These are phyloP conservation scores for Thaleichthys pacificus DNA, from an alignment of 2,797 vertebrate genomes.

Conservation along the genomic window DNA sequence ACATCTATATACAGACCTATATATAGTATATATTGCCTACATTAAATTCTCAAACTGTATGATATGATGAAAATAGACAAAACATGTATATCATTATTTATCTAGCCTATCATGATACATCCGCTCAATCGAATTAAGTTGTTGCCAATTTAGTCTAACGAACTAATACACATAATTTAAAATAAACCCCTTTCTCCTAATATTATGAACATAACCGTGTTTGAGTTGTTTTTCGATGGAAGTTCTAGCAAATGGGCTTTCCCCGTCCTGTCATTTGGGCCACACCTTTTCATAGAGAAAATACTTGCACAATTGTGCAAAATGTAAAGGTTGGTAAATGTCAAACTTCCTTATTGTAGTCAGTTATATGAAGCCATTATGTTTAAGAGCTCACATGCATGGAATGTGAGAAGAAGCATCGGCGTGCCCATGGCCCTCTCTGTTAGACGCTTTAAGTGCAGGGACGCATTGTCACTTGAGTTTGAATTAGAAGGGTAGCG, in stretches of 20 bases:
- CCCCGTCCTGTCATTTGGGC: too few relatives aligned
- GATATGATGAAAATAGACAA: too few relatives aligned
- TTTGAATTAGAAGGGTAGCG: slow-evolving; percentile 33
- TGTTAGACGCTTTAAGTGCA: background rate
- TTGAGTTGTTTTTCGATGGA: too few relatives aligned
- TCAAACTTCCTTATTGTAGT: slow-evolving; percentile 6
- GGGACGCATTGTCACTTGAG: slow-evolving; percentile 34
- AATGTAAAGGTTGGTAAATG: slow-evolving; percentile 9
- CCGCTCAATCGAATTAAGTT: slow-evolving; percentile 1
- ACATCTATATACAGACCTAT: too few relatives aligned
- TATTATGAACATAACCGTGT: too few relatives aligned
- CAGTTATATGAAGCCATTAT: background rate
- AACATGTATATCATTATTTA: background rate
- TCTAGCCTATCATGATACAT: background rate
- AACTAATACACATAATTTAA: background rate
- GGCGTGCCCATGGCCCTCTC: background rate
- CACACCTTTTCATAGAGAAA: background rate
- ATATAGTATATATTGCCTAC: too few relatives aligned
- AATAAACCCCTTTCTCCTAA: background rate
- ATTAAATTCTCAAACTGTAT: too few relatives aligned
- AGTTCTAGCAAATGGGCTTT: too few relatives aligned
- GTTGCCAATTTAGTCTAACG: background rate
- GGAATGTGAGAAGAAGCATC: background rate
- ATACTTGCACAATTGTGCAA: slow-evolving; percentile 2
- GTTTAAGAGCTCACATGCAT: background rate